These are phyloP conservation scores for Drosophila littoralis DNA, from an alignment of 1,140 invertebrate species.

Conservation along the genomic window DNA sequence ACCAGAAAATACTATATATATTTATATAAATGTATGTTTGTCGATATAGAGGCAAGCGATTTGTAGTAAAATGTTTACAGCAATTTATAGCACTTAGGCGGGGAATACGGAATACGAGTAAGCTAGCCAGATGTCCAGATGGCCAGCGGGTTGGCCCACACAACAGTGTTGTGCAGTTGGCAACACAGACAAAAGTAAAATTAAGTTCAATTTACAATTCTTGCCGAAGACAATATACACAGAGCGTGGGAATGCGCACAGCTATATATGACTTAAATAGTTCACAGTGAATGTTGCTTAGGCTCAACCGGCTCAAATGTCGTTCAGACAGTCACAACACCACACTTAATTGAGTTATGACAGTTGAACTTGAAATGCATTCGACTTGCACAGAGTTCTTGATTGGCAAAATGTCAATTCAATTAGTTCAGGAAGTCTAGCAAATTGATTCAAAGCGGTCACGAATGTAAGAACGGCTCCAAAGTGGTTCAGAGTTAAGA, in stretches of 20 bases:
- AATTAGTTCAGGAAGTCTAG: not conserved
- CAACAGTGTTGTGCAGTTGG: not conserved
- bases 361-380: not conserved
- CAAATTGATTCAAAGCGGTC: too few species aligned
- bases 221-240: not conserved
- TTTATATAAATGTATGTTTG: not conserved
- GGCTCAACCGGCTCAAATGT: not conserved
- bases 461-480: too few species aligned
- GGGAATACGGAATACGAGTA: not conserved
- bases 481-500: too few species aligned
- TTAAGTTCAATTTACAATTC: constrained; percentile 5
- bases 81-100: constrained; percentile 31
- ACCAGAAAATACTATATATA: constrained; percentile 3
- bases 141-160: not conserved
- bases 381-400: not conserved
- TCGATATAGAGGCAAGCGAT: not conserved
- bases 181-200: not conserved
- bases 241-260: not conserved
- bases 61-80: constrained; percentile 34
- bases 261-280: constrained; percentile 3
- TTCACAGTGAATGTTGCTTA: not conserved
- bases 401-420: not conserved
- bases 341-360: not conserved
- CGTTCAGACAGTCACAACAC: not conserved
- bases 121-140: constrained; percentile 10